These are phyloP conservation scores for Danaus melanippus DNA, from an alignment of 1,140 invertebrate species.

Conservation along the genomic window DNA sequence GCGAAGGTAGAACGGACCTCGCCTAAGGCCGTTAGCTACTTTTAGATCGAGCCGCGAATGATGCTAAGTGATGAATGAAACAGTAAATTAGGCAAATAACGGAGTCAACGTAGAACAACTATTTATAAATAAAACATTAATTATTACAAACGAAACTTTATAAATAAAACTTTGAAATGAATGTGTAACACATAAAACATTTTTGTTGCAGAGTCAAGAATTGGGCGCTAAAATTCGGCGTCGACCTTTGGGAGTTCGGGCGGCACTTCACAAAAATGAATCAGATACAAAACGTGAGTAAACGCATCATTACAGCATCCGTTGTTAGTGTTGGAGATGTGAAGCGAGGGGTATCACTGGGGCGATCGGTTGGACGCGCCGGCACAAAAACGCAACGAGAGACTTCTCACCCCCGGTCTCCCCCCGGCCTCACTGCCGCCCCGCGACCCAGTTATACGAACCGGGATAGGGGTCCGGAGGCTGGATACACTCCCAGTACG, in stretches of 20 bases:
- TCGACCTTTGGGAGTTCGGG: conserved; percentile 90
- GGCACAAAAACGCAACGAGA: conserved; percentile 49
- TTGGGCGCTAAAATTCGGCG: conserved; percentile 91
- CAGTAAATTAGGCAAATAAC: too few species aligned
- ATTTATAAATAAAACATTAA: too few species aligned
- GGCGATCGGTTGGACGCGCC: conserved; percentile 44
- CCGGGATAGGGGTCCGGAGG: conserved; percentile 26
- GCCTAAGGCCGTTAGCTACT: too few species aligned
- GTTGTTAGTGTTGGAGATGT: conserved; percentile 17
- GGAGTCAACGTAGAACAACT: too few species aligned
- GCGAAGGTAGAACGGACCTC: too few species aligned
- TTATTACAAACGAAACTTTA: too few species aligned
- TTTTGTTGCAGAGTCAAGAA: conserved; percentile 86
- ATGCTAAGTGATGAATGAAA: too few species aligned
- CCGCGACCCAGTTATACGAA: conserved; percentile 40
- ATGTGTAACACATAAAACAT: conserved; percentile 16
- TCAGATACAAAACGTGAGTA: conserved; percentile 87
- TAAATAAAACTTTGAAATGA: neutral
- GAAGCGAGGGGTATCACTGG: conserved; percentile 34
- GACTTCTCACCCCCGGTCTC: conserved; percentile 26
- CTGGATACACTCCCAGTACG: conserved; percentile 28
- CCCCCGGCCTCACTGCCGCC: conserved; percentile 16
- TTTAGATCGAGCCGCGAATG: too few species aligned
- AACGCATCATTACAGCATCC: conserved; percentile 15
- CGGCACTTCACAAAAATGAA: conserved; percentile 89